Evolutionary conservation across 2,797 vertebrate species (phyloP).

Genomic region (Macroramphosus scolopax): DNA sequence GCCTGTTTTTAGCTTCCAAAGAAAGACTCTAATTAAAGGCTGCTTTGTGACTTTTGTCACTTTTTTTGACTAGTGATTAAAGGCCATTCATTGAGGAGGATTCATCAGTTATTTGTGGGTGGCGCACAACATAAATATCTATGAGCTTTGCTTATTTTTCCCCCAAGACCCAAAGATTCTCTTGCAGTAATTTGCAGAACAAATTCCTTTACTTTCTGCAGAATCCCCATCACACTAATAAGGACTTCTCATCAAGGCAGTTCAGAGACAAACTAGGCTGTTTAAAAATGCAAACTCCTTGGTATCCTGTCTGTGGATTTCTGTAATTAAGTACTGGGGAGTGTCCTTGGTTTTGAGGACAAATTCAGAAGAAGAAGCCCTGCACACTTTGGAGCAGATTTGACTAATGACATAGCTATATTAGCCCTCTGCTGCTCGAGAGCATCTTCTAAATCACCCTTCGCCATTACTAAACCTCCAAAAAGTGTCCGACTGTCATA

Average conservation of each 20-base stretch:
- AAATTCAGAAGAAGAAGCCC: constrained; percentile 50
- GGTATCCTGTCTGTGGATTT: constrained; percentile 65
- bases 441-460: constrained; percentile 45
- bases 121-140: constrained; percentile 49
- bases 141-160: constrained; percentile 32
- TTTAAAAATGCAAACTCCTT: constrained; percentile 58
- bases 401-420: constrained; percentile 56
- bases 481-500: constrained; percentile 59
- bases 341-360: constrained; percentile 70
- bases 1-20: constrained; percentile 59
- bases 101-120: constrained; percentile 62
- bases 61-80: constrained; percentile 74
- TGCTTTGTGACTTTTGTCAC: constrained; percentile 75
- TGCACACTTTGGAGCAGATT: constrained; percentile 54
- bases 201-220: constrained; percentile 55
- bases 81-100: constrained; percentile 59
- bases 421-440: constrained; percentile 41
- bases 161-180: constrained; percentile 18
- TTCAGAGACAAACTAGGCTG: constrained; percentile 58
- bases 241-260: constrained; percentile 59
- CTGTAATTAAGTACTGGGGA: constrained; percentile 68
- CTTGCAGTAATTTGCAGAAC: constrained; percentile 51
- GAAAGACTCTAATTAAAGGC: constrained; percentile 72
- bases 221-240: constrained; percentile 56
- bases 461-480: constrained; percentile 40